Base-by-base conservation (phyloP, 2,113 vertebrate genomes). In the Corythaixoides concolor region DNA sequence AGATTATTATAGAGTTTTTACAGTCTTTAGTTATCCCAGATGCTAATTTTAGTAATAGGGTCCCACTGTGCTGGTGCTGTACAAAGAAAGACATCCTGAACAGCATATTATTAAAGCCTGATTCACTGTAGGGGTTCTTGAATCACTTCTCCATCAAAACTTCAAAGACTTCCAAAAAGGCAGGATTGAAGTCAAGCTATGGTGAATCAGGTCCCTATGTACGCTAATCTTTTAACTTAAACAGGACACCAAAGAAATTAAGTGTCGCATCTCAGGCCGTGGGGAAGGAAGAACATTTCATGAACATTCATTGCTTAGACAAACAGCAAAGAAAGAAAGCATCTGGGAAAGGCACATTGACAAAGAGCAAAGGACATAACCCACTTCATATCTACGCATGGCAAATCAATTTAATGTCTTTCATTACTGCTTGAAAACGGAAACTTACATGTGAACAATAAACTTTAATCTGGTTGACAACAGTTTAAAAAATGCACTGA, bases 401-500 rank as follows among this genome's bases (percentile, higher is more conserved):
- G 93, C 93, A 95, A 97, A 96, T 97, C 97, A 97, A 90, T 97
- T 96, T 97, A 97, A 94, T 97, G 97, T 94, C 96, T 97, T 98
- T 97, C 96, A 97, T 97, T 97, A 97, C 90, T 76, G 89, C 85
- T 95, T 67, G 95, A 97, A 97, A 97, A 97, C 45, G 6, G 83
- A 97, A 97, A 97, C 73, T 96, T 97, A 95, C 94, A 94, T 91
- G 89, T 0, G 59, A 96, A 97, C 97, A 97, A 97, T 98, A 98
- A 98, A 98, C 97, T 97, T 97, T 97, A 97, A 98, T 98, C 97
- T 98, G 96, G 93, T 98, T 98, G 97, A 98, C 97, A 98, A 97
- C 93, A 97, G 81, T 95, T 98, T 97, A 96, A 91, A 95, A 98
- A 98, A 94, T 53, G 94, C 97, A 95, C 88, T 63, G 97, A 97